Evolutionary conservation across 2,113 vertebrate species (phyloP).

Genomic region (Pedetes capensis): DNA sequence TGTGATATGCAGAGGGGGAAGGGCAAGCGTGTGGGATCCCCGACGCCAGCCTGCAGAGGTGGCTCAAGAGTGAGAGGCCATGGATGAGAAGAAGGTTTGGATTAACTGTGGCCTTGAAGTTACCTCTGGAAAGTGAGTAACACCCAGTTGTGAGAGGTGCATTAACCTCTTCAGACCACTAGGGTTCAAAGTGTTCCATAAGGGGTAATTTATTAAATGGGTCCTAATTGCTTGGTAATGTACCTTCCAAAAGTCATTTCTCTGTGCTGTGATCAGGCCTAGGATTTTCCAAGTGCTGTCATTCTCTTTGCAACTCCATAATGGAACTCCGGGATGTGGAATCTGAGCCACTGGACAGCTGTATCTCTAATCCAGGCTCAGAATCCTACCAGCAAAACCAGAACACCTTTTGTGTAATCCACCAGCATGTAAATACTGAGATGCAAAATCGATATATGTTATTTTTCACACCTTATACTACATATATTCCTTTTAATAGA

Average conservation of each 20-base stretch:
- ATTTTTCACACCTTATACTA: background rate
- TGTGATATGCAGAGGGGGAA: background rate
- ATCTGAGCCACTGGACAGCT: conserved; percentile 45
- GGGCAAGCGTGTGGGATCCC: background rate
- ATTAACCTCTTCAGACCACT: conserved; percentile 79
- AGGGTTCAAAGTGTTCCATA: conserved; percentile 77
- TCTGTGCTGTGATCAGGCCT: conserved; percentile 70
- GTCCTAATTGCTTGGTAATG: conserved; percentile 78
- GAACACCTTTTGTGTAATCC: background rate
- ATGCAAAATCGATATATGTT: background rate
- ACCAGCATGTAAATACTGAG: background rate
- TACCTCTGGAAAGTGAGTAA: conserved; percentile 67
- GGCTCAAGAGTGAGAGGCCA: conserved; percentile 68
- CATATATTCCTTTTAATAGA: background rate
- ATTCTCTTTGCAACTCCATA: conserved; percentile 65
- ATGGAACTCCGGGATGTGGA: conserved; percentile 40
- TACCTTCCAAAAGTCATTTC: conserved; percentile 76
- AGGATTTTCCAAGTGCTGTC: conserved; percentile 69
- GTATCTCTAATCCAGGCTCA: background rate
- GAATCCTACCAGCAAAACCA: conserved; percentile 4
- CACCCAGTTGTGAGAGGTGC: conserved; percentile 60
- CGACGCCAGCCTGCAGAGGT: conserved; percentile 3
- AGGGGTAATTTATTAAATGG: conserved; percentile 80
- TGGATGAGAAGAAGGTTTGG: conserved; percentile 52
- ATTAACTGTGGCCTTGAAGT: conserved; percentile 66